A percentile compares a stretch with the other conserved stretches of the same genome.
phyloP scores from a whole-genome alignment of 2,888 invertebrate species.

The Andrena hattorfiana region DNA sequence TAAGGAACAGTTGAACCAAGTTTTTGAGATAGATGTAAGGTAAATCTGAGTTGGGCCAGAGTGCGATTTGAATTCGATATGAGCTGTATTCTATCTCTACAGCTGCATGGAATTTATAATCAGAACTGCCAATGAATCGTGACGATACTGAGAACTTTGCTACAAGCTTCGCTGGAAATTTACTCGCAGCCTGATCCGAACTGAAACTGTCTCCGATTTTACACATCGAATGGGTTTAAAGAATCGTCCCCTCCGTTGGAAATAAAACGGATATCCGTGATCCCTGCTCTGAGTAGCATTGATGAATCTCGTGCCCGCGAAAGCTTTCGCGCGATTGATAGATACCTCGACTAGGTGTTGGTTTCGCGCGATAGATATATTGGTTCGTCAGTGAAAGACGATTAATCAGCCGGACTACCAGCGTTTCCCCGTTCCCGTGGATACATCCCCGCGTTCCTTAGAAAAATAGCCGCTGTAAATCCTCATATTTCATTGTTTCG shows the following conservation, averaged over 20 bases:
- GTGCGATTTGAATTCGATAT: too few relatives aligned
- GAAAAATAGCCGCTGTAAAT: conserved; percentile 40
- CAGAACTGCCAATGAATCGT: too few relatives aligned
- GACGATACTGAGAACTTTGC: too few relatives aligned
- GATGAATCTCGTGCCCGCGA: conserved; percentile 41
- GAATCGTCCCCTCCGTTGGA: neutral
- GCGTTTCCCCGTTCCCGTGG: neutral
- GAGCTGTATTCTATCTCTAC: too few relatives aligned
- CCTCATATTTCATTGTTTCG: conserved; percentile 13
- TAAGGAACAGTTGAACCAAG: too few relatives aligned
- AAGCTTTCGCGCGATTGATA: conserved; percentile 55
- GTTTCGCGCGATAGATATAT: conserved; percentile 68
- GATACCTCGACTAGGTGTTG: conserved; percentile 46
- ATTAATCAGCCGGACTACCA: conserved; percentile 61
- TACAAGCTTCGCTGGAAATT: too few relatives aligned
- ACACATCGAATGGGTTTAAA: neutral
- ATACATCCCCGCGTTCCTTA: conserved; percentile 19
- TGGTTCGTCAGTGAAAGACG: conserved; percentile 58
- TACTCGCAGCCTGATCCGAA: too few relatives aligned
- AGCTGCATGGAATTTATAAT: too few relatives aligned
- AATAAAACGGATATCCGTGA: conserved; percentile 16
- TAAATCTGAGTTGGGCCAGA: too few relatives aligned
- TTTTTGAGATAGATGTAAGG: too few relatives aligned
- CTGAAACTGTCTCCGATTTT: too few relatives aligned
- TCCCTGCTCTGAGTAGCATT: neutral